Evolutionary conservation across 2,113 vertebrate species (phyloP).

Genomic region (Cyanoramphus novaezelandiae): DNA sequence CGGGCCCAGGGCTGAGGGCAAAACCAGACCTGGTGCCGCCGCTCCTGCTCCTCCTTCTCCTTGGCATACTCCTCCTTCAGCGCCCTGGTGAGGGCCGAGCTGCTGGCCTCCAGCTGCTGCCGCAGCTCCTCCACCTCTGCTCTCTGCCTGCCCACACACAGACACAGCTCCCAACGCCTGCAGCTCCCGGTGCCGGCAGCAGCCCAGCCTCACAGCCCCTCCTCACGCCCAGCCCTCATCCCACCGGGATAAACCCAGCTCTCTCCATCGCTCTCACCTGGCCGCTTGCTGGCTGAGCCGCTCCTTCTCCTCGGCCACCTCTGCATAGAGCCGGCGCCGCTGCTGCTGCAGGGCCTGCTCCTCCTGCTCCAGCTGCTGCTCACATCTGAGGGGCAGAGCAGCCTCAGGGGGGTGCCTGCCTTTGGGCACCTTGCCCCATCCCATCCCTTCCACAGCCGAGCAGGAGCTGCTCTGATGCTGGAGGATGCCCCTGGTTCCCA

Average conservation of each 20-base stretch:
- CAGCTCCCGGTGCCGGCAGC: fast-evolving
- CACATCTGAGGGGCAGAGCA: conserved; percentile 72
- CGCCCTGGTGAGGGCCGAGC: conserved; percentile 70
- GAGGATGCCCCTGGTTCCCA: not conserved
- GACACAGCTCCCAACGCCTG: conserved; percentile 41
- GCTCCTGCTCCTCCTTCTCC: conserved; percentile 87
- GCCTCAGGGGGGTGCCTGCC: not conserved
- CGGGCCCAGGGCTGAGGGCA: not conserved
- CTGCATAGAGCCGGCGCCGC: conserved; percentile 83
- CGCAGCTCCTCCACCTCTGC: conserved; percentile 85
- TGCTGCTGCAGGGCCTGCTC: conserved; percentile 88
- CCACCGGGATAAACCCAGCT: not conserved
- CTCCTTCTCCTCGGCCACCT: conserved; percentile 91
- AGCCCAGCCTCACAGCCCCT: not conserved
- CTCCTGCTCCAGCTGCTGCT: conserved; percentile 92
- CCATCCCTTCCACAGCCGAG: fast-evolving
- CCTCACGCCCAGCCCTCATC: not conserved
- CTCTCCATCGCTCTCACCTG: conserved; percentile 72
- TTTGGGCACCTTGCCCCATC: fast-evolving
- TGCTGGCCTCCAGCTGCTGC: conserved; percentile 87
- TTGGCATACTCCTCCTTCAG: conserved; percentile 87
- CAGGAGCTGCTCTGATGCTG: fast-evolving
- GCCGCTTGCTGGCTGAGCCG: conserved; percentile 84
- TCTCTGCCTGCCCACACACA: conserved; percentile 80
- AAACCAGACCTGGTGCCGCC: conserved; percentile 84